phyloP scores from a whole-genome alignment of 2,113 vertebrate genomes.

The Bufo gargarizans region DNA sequence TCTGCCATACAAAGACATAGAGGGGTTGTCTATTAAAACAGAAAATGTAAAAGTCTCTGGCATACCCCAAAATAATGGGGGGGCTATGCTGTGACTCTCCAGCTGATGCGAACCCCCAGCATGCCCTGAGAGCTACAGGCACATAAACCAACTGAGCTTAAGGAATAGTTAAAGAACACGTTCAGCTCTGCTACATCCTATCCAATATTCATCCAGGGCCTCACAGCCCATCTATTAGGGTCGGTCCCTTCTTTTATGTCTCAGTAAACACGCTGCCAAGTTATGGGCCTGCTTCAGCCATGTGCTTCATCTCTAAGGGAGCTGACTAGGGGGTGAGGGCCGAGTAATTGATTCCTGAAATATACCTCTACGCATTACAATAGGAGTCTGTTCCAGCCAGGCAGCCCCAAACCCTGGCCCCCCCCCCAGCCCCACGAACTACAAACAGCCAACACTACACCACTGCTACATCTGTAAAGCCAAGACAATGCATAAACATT shows the following conservation, averaged over 20 bases:
- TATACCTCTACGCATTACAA: slow-evolving; percentile 56
- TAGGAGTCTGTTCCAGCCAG: slow-evolving; percentile 59
- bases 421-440: slow-evolving; percentile 15
- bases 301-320: slow-evolving; percentile 19
- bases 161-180: not conserved
- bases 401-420: slow-evolving; percentile 33
- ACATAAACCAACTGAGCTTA: too few species aligned
- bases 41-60: too few species aligned
- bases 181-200: not conserved
- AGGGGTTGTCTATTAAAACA: too few species aligned
- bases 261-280: not conserved
- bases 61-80: too few species aligned
- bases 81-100: too few species aligned
- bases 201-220: not conserved
- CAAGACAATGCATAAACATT: too few species aligned
- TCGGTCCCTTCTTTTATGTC: not conserved
- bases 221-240: not conserved
- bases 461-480: not conserved
- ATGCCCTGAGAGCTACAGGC: too few species aligned
- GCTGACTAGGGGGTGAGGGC: slow-evolving; percentile 22
- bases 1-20: too few species aligned
- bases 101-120: too few species aligned
- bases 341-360: slow-evolving; percentile 60
- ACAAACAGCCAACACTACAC: not conserved
- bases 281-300: not conserved